Evolutionary conservation across 2,797 vertebrate genomes (phyloP).

Genomic region (Enteromius trimaculatus): DNA sequence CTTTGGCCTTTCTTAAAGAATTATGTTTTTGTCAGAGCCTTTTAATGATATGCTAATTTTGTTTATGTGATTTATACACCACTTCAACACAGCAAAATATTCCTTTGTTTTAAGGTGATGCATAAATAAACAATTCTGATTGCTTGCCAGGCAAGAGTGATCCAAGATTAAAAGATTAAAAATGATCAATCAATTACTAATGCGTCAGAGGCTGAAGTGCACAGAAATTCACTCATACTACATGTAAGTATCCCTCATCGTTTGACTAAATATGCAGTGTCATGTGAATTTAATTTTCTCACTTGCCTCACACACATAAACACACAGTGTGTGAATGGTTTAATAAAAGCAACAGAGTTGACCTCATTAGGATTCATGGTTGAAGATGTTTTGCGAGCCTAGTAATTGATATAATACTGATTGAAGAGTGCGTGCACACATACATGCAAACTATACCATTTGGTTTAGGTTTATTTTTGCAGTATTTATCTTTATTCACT

Average conservation of each 20-base stretch:
- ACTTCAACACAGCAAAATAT: background rate
- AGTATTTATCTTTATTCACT: background rate
- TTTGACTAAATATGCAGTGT: conserved; percentile 1
- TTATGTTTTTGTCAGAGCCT: conserved; percentile 48
- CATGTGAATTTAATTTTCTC: conserved; percentile 9
- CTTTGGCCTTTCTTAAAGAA: conserved; percentile 54
- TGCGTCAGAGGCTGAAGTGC: background rate
- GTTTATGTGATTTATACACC: conserved; percentile 17
- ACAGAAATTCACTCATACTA: background rate
- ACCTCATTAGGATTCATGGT: conserved; percentile 12
- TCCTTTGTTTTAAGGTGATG: background rate
- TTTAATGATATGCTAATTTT: conserved; percentile 27
- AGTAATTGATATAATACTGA: background rate
- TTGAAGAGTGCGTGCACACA: background rate
- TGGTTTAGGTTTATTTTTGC: background rate
- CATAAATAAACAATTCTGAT: background rate
- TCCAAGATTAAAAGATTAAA: background rate
- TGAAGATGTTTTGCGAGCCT: conserved; percentile 8
- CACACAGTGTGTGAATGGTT: background rate
- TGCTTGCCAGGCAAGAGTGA: background rate
- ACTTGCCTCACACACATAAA: background rate
- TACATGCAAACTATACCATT: conserved; percentile 13
- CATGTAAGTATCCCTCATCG: background rate
- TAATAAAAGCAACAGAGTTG: conserved; percentile 2
- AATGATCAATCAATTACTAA: background rate